Conservation (phyloP, 2,888 invertebrate species). For the Megalurothrips usitatus region DNA sequence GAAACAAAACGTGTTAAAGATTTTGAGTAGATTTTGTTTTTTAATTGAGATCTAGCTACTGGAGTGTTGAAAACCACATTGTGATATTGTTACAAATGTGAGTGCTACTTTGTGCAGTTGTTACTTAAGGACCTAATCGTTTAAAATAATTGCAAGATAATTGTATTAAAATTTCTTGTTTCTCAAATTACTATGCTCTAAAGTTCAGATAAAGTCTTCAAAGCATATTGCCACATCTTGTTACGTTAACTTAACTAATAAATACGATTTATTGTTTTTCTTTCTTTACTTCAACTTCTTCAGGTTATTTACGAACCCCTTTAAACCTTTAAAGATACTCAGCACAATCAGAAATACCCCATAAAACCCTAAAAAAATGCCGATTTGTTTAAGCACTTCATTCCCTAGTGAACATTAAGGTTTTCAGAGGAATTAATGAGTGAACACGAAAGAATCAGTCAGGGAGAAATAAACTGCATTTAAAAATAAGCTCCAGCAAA, state of each 20-base stretch:
- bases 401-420: too few relatives aligned
- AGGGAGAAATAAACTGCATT: neutral
- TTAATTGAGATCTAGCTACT: neutral
- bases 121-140: neutral
- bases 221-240: neutral
- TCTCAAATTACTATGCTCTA: neutral
- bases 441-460: neutral
- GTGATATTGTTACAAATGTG: neutral
- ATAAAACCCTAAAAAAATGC: too few relatives aligned
- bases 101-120: neutral
- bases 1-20: neutral
- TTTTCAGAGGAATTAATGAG: too few relatives aligned
- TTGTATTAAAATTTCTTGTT: neutral
- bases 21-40: neutral
- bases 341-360: too few relatives aligned
- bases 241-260: neutral
- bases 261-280: conserved; percentile 5
- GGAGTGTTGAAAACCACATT: neutral
- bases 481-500: neutral
- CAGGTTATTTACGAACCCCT: too few relatives aligned
- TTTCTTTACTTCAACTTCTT: neutral
- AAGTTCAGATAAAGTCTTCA: neutral
- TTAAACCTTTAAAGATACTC: too few relatives aligned
- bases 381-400: too few relatives aligned
- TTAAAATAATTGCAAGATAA: neutral